Base-by-base conservation (phyloP, 23 tunicate species). In the Diplosoma virens region DNA sequence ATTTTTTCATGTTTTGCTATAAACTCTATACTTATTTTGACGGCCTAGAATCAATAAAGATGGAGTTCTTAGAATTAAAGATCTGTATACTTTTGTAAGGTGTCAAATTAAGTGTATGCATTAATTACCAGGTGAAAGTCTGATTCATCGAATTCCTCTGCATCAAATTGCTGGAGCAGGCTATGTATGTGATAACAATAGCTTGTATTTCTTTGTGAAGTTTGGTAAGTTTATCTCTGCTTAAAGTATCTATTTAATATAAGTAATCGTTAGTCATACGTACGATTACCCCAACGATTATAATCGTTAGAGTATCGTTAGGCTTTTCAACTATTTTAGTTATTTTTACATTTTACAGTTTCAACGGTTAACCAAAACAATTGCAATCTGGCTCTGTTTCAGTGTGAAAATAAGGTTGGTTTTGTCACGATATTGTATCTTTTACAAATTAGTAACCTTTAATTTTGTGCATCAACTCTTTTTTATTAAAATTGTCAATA, bases 71-170 rank as follows among this genome's bases (percentile, higher is more conserved):
- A n/a, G n/a, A n/a, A n/a, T n/a, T n/a, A n/a, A n/a, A n/a, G n/a
- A n/a, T n/a, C n/a, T n/a, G n/a, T n/a, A n/a, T n/a, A 6, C 65
- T 11, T 11, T 9, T 17, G 25, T 11, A 58, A 58, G 24, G 21
- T 58, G 14, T 58, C 24, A 14, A 71, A 9, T 16, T 21, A 4
- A 21, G 47, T 4, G 32, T 22, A 5, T 22, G 16, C 24, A 4
- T 30, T 59, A 33, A 9, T 77, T 66, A 56, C 0, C 32, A 82
- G 95, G 84, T 25, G 95, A 88, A 47, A 31, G 74, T 28, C 32
- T 89, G 18, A 83, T 89, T 28, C 85, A 89, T 55, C 76, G 96
- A 21, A 83, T 89, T 25, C 88, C 81, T n/a, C 83, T 87, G 0
- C 89, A 89, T 53, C 82, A 79, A 63, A 61, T 89, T 36, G 79